phyloP scores from a whole-genome alignment of 2,888 invertebrate species.

The Drosophila basisetae region DNA sequence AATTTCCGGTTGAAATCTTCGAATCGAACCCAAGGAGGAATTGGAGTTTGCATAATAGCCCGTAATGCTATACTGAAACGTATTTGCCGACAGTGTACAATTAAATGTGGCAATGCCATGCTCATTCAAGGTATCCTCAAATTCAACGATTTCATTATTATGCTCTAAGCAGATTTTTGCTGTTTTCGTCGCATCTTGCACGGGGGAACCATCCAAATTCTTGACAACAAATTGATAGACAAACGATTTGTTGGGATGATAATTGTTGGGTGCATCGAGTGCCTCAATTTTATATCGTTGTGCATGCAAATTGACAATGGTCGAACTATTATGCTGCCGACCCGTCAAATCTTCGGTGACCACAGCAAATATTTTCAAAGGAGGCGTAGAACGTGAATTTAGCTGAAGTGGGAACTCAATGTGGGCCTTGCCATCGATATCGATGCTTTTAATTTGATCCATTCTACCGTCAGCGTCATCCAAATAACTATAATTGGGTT shows the following conservation, averaged over 20 bases:
- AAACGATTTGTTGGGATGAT: constrained; percentile 94
- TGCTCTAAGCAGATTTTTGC: constrained; percentile 84
- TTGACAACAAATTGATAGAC: constrained; percentile 91
- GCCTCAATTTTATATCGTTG: constrained; percentile 91
- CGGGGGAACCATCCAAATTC: constrained; percentile 89
- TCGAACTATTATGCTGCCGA: constrained; percentile 91
- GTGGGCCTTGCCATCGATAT: constrained; percentile 88
- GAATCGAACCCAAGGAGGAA: constrained; percentile 63
- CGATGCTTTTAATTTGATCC: constrained; percentile 88
- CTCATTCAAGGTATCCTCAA: constrained; percentile 86
- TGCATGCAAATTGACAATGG: constrained; percentile 91
- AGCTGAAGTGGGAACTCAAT: constrained; percentile 91
- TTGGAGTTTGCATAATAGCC: constrained; percentile 58
- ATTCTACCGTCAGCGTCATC: not conserved
- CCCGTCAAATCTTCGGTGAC: constrained; percentile 94
- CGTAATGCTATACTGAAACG: constrained; percentile 43
- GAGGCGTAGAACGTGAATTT: constrained; percentile 87
- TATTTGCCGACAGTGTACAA: constrained; percentile 87
- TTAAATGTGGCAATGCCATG: constrained; percentile 89
- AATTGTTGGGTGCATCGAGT: constrained; percentile 92
- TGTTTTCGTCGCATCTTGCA: constrained; percentile 87
- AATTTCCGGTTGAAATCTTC: constrained; percentile 40
- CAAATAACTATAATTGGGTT: constrained; percentile 50
- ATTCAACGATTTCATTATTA: constrained; percentile 78
- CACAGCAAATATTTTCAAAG: constrained; percentile 90